A percentile compares a stretch with the other conserved stretches of the same genome.
Conservation (phyloP, 2,113 vertebrate genomes). For the Epinephelus cyanopodus region DNA sequence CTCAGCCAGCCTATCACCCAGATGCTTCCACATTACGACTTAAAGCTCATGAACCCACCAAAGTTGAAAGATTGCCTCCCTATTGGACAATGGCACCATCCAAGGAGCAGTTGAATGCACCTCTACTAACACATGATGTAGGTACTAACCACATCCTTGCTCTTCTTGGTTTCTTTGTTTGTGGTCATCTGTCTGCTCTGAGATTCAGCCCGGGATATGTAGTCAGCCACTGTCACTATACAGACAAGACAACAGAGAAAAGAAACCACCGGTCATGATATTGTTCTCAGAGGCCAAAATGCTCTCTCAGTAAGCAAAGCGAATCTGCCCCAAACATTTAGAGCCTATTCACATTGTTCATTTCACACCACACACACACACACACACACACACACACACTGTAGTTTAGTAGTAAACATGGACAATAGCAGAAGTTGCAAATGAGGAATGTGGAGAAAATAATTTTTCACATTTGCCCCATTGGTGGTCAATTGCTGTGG, state of each 20-base stretch:
- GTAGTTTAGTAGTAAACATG: slow-evolving; percentile 20
- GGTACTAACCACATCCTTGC: slow-evolving; percentile 92
- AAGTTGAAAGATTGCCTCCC: no score
- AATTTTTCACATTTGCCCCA: background rate
- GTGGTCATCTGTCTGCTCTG: slow-evolving; percentile 94
- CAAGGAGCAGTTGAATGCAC: no score
- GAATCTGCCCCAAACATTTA: background rate
- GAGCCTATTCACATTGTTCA: background rate
- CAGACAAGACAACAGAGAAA: slow-evolving; percentile 73
- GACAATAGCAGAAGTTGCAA: background rate
- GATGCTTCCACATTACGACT: no score
- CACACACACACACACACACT: background rate
- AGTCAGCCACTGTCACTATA: slow-evolving; percentile 98
- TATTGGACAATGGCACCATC: no score
- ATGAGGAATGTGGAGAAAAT: background rate
- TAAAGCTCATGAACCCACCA: no score
- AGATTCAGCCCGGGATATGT: slow-evolving; percentile 99
- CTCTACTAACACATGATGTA: no score
- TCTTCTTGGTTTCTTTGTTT: slow-evolving; percentile 92
- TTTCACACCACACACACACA: no score
- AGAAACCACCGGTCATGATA: background rate
- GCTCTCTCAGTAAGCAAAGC: background rate
- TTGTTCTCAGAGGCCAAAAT: background rate
- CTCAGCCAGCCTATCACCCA: no score
- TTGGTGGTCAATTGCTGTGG: background rate